Percentiles rank a stretch among this genome's conserved stretches.
Evolutionary conservation across 92 coral and sea anemone species (phyloP).

Genomic region (Palythoa grandis): DNA sequence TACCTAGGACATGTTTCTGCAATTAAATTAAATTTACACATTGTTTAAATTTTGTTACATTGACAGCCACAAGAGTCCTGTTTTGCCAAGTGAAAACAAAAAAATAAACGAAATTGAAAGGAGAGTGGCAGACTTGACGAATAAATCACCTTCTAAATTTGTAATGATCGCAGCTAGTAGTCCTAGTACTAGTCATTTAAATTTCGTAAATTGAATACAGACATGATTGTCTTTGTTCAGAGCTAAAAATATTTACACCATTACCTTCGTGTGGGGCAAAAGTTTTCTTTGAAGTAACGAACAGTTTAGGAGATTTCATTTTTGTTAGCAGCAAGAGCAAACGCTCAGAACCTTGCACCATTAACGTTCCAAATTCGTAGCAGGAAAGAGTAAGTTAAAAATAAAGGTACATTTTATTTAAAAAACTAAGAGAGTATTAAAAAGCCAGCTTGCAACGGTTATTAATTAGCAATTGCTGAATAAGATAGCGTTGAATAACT

Average conservation of each 20-base stretch:
- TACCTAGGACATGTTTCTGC: constrained; percentile 59
- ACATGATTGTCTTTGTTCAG: constrained; percentile 53
- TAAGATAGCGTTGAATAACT: constrained; percentile 43
- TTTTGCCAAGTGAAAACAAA: constrained; percentile 26
- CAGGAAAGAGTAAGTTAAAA: neutral
- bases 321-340: constrained; percentile 19
- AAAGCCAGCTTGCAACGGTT: constrained; percentile 15
- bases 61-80: constrained; percentile 44
- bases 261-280: constrained; percentile 72
- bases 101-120: constrained; percentile 8
- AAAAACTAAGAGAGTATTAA: neutral
- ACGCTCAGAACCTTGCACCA: constrained; percentile 15
- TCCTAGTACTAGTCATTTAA: constrained; percentile 2
- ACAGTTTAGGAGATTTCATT: constrained; percentile 31
- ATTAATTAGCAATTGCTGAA: constrained; percentile 41
- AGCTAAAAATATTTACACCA: constrained; percentile 49
- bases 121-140: neutral
- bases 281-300: constrained; percentile 35
- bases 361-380: neutral
- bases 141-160: constrained; percentile 22
- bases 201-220: constrained; percentile 44
- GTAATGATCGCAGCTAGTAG: constrained; percentile 13
- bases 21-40: constrained; percentile 70
- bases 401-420: neutral
- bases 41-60: constrained; percentile 49